Evolutionary conservation across 1,140 invertebrate species (phyloP).

Genomic region (Drepana arcuata): DNA sequence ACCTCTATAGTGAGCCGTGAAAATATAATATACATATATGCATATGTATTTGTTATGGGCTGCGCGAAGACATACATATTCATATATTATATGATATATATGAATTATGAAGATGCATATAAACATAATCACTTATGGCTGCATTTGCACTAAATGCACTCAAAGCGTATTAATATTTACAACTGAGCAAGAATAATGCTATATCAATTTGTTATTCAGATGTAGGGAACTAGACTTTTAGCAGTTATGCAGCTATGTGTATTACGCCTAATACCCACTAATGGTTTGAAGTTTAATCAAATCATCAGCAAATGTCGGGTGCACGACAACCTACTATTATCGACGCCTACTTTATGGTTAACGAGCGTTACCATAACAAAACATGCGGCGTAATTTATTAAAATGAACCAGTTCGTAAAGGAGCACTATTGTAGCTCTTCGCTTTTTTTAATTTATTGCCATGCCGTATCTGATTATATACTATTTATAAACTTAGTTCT

Average conservation of each 20-base stretch:
- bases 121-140: neutral
- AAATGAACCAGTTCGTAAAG: constrained; percentile 7
- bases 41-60: no score
- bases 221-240: constrained; percentile 4
- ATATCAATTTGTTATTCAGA: constrained; percentile 5
- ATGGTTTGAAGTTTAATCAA: constrained; percentile 26
- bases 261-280: constrained; percentile 17
- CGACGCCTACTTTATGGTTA: constrained; percentile 5
- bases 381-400: constrained; percentile 6
- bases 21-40: no score
- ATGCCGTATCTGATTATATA: no score
- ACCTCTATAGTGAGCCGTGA: no score
- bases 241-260: no score
- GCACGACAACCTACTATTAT: constrained; percentile 25
- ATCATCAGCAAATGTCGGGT: constrained; percentile 7
- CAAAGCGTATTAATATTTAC: neutral
- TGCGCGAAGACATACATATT: no score
- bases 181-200: constrained; percentile 1
- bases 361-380: constrained; percentile 3
- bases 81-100: no score
- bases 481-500: no score
- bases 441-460: no score
- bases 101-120: no score
- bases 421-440: no score
- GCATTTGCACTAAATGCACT: constrained; percentile 3